Evolutionary conservation across 2,797 vertebrate genomes (phyloP), one percentile per base, ranked within the genome.

Genomic region (Mallotus villosus): DNA sequence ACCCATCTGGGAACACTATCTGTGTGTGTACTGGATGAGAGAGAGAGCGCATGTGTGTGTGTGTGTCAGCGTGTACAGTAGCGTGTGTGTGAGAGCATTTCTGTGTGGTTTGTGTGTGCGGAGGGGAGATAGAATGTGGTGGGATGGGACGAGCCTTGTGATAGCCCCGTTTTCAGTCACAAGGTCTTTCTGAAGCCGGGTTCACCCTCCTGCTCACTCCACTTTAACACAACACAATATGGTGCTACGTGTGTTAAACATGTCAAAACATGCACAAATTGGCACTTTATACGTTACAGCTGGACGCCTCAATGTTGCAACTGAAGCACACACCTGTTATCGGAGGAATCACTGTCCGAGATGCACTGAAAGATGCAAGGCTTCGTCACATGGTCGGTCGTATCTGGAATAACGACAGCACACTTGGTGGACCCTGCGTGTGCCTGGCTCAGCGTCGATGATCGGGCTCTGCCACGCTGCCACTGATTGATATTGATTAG

Each of bases 401-500:
- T 41, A 41, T 41, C 37, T 41, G 37, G 37, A 41, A 2, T 34
- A 41, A 7, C 41, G 1, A 11, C 37, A 37, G 37, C 37, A 3
- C 9, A 14, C 41, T 46, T 16, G 21, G 53, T 55, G 14, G 14
- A 17, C 14, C 53, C 65, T 29, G 57, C n/a, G 63, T 72, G 53
- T 14, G 12, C 63, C 9, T 51, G 65, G 70, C 68, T 81, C 71
- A 73, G 69, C 74, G 59, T 65, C 65, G 70, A 17, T 61, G 68
- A 69, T 41, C 46, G 63, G 37, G 63, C 14, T 34, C 69, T 78
- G 76, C 74, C 78, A 65, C 58, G 61, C 37, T 73, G 68, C 70
- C 71, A 66, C 65, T 21, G 55, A 75, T 57, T 32, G 25, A 29
- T 76, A 83, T 83, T 53, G 81, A 83, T 80, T 65, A 58, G 53